Percentiles rank a stretch among this genome's conserved stretches.
Conservation (phyloP, 2,797 vertebrate genomes). For the Pseudochaenichthys georgianus region DNA sequence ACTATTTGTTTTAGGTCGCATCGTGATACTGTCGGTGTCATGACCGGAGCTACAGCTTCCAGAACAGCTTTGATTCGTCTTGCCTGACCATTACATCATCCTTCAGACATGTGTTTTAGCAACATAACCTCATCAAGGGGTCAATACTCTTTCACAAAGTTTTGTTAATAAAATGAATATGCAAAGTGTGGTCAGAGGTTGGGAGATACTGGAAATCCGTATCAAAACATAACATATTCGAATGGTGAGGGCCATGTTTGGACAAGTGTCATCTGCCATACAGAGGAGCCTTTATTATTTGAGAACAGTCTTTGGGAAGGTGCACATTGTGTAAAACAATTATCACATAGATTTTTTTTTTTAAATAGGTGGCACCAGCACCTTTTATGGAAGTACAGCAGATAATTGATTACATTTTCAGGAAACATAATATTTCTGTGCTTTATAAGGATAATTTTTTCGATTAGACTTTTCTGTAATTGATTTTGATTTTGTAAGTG, state of each 20-base stretch:
- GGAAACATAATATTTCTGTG: too few relatives aligned
- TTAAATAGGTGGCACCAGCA: too few relatives aligned
- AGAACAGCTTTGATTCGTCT: slow-evolving; percentile 40
- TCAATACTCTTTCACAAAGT: slow-evolving; percentile 23
- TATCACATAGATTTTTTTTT: too few relatives aligned
- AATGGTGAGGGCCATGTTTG: slow-evolving; percentile 5
- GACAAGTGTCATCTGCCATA: neutral
- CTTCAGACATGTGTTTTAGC: slow-evolving; percentile 10
- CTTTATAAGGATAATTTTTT: too few relatives aligned
- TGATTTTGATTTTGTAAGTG: too few relatives aligned
- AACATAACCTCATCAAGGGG: slow-evolving; percentile 7
- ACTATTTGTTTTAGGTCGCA: slow-evolving; percentile 1
- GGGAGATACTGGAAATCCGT: slow-evolving; percentile 10
- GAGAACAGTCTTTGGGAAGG: too few relatives aligned
- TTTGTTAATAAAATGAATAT: neutral
- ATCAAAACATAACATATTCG: neutral
- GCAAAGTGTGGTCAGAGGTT: slow-evolving; percentile 1
- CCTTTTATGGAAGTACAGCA: too few relatives aligned
- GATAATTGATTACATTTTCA: too few relatives aligned
- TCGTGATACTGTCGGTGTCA: neutral
- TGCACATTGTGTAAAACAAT: too few relatives aligned
- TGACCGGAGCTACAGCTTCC: neutral
- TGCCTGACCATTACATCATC: slow-evolving; percentile 30
- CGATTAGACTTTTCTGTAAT: too few relatives aligned
- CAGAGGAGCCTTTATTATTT: too few relatives aligned